phyloP scores from a whole-genome alignment of 2,113 vertebrate genomes.

The Nothoprocta pentlandii region DNA sequence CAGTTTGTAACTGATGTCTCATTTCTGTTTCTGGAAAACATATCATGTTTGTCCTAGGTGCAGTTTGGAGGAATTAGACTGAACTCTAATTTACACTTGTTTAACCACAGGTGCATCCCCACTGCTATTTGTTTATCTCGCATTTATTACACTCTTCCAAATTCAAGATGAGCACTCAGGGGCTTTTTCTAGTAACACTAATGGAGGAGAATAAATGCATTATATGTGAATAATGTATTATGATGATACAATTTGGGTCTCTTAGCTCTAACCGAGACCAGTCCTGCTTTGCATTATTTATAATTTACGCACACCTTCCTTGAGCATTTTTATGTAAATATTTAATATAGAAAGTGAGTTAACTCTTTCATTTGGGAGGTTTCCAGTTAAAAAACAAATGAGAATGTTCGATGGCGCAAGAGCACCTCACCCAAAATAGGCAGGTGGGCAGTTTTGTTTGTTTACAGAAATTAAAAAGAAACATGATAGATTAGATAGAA shows the following conservation, averaged over 20 bases:
- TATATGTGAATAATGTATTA: constrained; percentile 99
- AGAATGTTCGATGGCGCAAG: background rate
- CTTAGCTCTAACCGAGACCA: constrained; percentile 91
- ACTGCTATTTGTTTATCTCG: constrained; percentile 82
- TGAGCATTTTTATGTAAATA: constrained; percentile 96
- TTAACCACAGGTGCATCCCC: constrained; percentile 82
- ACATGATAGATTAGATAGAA: background rate
- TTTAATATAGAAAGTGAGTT: constrained; percentile 90
- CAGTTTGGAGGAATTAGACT: constrained; percentile 65
- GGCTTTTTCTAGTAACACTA: constrained; percentile 84
- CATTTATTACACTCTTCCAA: constrained; percentile 84
- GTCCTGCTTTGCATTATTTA: constrained; percentile 98
- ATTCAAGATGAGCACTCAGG: constrained; percentile 85
- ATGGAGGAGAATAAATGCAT: constrained; percentile 93
- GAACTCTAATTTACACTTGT: constrained; percentile 84
- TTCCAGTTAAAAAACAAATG: constrained; percentile 42
- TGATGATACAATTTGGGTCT: constrained; percentile 92
- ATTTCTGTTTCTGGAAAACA: constrained; percentile 38
- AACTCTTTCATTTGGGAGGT: constrained; percentile 79
- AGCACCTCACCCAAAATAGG: background rate
- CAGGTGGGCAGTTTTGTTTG: background rate
- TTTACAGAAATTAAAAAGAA: constrained; percentile 36
- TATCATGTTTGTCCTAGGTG: constrained; percentile 16
- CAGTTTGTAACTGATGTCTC: constrained; percentile 50
- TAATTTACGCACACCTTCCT: constrained; percentile 99